A percentile compares a stretch with the other conserved stretches of the same genome.
phyloP scores from a whole-genome alignment of 30 jellyfish, hydroid and myxozoan species.

The Pelagia noctiluca region DNA sequence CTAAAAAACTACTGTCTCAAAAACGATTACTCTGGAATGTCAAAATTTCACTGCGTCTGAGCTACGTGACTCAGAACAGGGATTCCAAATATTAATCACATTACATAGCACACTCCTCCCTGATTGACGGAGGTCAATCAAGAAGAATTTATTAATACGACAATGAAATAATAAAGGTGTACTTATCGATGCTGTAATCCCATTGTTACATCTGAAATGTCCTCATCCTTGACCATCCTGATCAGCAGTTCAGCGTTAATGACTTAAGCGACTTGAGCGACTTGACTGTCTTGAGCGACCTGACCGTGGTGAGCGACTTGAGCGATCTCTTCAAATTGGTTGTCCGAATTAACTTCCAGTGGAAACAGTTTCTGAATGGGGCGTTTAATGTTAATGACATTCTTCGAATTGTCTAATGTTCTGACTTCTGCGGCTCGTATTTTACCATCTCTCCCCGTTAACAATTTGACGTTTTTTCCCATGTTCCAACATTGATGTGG shows the following conservation, averaged over 20 bases:
- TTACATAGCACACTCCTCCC: background rate
- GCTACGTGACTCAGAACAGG: no score
- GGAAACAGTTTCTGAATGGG: slow-evolving; percentile 18
- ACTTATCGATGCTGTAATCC: background rate
- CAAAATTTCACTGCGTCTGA: no score
- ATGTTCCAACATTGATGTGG: slow-evolving; percentile 24
- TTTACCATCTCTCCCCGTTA: slow-evolving; percentile 11
- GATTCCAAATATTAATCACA: no score
- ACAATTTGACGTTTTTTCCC: background rate
- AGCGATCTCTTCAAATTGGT: no score
- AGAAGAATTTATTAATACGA: background rate
- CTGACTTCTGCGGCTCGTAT: slow-evolving; percentile 19
- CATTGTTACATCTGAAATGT: background rate
- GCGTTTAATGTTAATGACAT: background rate
- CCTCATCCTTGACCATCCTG: background rate
- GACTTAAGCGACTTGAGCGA: background rate
- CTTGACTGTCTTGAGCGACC: no score
- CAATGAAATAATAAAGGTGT: background rate
- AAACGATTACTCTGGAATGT: no score
- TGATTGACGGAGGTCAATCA: background rate
- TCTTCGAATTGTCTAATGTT: background rate
- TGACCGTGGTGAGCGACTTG: no score
- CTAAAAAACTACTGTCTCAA: no score
- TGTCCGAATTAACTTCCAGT: background rate
- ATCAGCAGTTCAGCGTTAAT: background rate